phyloP scores from a whole-genome alignment of 2,797 vertebrate genomes.

The Acestrorhynchus altus region DNA sequence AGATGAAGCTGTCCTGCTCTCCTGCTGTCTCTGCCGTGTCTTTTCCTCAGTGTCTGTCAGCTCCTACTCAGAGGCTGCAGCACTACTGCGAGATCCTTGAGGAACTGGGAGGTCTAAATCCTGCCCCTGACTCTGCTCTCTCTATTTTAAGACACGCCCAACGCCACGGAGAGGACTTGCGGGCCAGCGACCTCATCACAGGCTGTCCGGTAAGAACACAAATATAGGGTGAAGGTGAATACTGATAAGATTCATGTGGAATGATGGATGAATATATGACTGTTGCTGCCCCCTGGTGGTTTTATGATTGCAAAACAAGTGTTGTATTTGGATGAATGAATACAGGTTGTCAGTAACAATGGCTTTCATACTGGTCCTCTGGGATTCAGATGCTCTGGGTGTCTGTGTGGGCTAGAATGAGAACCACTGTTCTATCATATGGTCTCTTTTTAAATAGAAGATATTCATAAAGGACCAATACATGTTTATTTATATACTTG shows the following conservation, averaged over 20 bases:
- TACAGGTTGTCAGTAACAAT: too few relatives aligned
- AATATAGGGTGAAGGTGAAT: neutral
- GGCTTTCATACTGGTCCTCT: too few relatives aligned
- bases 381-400: too few relatives aligned
- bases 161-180: slow-evolving; percentile 85
- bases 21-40: slow-evolving; percentile 73
- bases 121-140: slow-evolving; percentile 82
- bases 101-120: slow-evolving; percentile 84
- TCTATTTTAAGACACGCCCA: slow-evolving; percentile 84
- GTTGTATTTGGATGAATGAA: neutral
- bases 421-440: too few relatives aligned
- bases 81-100: slow-evolving; percentile 85
- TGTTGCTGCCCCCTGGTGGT: neutral
- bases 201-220: slow-evolving; percentile 86
- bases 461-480: neutral
- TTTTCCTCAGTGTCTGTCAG: slow-evolving; percentile 81
- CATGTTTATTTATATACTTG: neutral
- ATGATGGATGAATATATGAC: neutral
- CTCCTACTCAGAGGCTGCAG: slow-evolving; percentile 84
- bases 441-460: too few relatives aligned
- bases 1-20: slow-evolving; percentile 75
- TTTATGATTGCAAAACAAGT: neutral
- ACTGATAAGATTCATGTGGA: neutral
- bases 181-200: slow-evolving; percentile 88
- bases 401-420: too few relatives aligned